Percentiles rank a stretch among this genome's conserved stretches.
Evolutionary conservation across 1,140 invertebrate species (phyloP).

Genomic region (Theocolax elegans): DNA sequence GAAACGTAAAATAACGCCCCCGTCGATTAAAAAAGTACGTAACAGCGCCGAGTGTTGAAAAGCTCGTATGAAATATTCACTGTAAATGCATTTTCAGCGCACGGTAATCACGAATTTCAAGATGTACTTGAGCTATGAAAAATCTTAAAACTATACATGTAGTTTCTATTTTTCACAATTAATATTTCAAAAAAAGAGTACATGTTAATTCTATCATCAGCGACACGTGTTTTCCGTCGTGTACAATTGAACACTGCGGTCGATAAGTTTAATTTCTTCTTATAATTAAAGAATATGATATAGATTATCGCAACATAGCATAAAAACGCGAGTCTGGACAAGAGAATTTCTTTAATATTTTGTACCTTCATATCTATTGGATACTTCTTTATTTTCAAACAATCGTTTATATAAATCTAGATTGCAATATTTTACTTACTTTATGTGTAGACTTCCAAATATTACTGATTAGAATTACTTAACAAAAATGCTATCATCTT

Average conservation of each 20-base stretch:
- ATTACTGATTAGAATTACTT: no score
- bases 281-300: conserved; percentile 14
- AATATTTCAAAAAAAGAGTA: no score
- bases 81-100: conserved; percentile 36
- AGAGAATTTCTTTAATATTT: no score
- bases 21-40: conserved; percentile 8
- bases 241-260: conserved; percentile 14
- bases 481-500: no score
- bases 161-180: not conserved
- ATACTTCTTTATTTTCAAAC: no score
- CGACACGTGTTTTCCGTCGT: not conserved
- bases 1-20: no score
- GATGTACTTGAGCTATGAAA: not conserved
- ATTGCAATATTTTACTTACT: no score
- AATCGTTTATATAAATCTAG: no score
- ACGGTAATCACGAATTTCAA: not conserved
- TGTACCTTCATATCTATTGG: no score
- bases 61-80: not conserved
- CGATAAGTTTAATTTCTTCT: conserved; percentile 10
- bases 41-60: conserved; percentile 10
- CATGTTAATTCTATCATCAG: not conserved
- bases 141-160: conserved; percentile 22
- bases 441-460: no score
- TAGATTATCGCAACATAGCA: no score
- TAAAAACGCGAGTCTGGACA: no score